Conservation (phyloP, 2,888 invertebrate species). For the Labia minor region DNA sequence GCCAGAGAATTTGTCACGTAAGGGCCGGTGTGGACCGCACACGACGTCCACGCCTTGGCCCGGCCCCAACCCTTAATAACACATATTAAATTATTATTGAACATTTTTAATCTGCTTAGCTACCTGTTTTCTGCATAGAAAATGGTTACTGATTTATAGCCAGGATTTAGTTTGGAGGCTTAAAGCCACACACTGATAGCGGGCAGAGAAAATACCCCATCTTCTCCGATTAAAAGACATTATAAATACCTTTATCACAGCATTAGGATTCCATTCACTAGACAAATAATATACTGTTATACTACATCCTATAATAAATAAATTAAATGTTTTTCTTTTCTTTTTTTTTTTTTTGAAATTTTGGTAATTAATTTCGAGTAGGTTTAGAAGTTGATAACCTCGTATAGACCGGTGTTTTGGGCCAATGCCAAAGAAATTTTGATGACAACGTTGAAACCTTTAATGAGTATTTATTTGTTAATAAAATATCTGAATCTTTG, state of each 20-base stretch:
- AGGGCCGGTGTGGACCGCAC: background rate
- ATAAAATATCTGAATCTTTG: too few relatives aligned
- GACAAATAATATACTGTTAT: too few relatives aligned
- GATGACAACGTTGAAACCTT: too few relatives aligned
- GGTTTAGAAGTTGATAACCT: too few relatives aligned
- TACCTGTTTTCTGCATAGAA: constrained; percentile 13
- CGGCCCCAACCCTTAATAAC: background rate
- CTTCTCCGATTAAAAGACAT: background rate
- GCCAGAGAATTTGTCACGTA: background rate
- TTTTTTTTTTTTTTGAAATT: too few relatives aligned
- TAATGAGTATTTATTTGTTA: too few relatives aligned
- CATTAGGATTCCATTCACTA: too few relatives aligned
- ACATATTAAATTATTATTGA: background rate
- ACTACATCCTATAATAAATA: too few relatives aligned
- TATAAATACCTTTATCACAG: background rate
- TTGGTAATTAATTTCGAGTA: too few relatives aligned
- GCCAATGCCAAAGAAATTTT: too few relatives aligned
- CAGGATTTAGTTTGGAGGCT: background rate
- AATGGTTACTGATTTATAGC: background rate
- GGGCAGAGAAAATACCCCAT: background rate
- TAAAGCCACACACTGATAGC: background rate
- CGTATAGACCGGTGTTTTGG: too few relatives aligned
- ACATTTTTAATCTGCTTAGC: constrained; percentile 7
- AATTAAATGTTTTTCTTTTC: too few relatives aligned
- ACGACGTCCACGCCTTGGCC: background rate